These are phyloP conservation scores for cattle (Bos taurus) DNA, from an alignment of 2,113 vertebrate genomes.

Conservation along the genomic window DNA sequence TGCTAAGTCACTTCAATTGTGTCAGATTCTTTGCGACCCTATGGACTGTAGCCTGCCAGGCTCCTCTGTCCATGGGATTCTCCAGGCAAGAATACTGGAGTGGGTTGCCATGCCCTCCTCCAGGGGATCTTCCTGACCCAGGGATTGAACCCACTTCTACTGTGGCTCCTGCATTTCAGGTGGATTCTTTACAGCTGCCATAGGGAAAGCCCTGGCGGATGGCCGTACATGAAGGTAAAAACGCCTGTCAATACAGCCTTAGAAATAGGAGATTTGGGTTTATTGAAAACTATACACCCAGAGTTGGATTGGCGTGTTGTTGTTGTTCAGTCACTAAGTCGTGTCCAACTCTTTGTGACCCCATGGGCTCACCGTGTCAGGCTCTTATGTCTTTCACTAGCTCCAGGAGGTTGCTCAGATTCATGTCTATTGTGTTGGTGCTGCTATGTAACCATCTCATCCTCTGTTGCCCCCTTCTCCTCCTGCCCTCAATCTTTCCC, in stretches of 20 bases:
- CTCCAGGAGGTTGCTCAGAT: background rate
- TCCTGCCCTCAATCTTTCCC: background rate
- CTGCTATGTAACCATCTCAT: background rate
- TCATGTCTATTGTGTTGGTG: background rate
- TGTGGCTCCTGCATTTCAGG: background rate
- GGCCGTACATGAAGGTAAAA: accelerated
- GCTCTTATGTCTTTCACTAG: background rate
- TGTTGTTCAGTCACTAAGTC: background rate
- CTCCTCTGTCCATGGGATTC: background rate
- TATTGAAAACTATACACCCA: background rate
- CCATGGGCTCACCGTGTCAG: background rate
- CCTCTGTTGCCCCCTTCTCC: background rate
- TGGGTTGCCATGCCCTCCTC: background rate
- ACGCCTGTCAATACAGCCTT: background rate
- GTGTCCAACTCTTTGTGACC: background rate
- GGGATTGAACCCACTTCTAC: background rate
- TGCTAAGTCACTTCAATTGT: background rate
- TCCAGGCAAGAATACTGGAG: background rate
- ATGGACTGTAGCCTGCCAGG: background rate
- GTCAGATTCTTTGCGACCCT: background rate
- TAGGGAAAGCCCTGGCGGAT: background rate
- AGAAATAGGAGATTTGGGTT: background rate
- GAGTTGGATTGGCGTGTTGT: background rate
- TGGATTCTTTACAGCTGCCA: accelerated
- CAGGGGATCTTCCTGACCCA: background rate